phyloP scores from a whole-genome alignment of 1,140 invertebrate species.

The Diabrotica undecimpunctata region DNA sequence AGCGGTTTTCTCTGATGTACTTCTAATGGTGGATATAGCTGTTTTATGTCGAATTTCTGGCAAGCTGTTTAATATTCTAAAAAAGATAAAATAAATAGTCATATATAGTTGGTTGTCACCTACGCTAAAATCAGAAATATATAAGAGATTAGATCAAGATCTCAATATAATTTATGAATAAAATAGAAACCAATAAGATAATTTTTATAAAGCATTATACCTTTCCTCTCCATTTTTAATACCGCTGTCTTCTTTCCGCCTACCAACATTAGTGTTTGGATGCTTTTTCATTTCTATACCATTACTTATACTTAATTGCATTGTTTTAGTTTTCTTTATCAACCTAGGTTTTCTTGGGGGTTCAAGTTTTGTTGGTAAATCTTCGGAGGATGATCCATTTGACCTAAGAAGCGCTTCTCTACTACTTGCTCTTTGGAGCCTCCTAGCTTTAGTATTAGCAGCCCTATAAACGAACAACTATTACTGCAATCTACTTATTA shows the following conservation, averaged over 20 bases:
- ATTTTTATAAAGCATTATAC: slow-evolving; percentile 9
- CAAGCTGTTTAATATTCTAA: slow-evolving; percentile 32
- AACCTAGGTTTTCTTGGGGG: slow-evolving; percentile 41
- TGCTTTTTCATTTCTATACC: slow-evolving; percentile 39
- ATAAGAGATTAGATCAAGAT: too few relatives aligned
- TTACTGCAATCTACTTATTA: too few relatives aligned
- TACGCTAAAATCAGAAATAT: too few relatives aligned
- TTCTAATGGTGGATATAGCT: slow-evolving; percentile 48
- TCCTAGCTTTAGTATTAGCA: slow-evolving; percentile 44
- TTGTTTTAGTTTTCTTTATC: slow-evolving; percentile 40
- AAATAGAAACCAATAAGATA: too few relatives aligned
- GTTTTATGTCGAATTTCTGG: slow-evolving; percentile 49
- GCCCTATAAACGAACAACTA: slow-evolving; percentile 12
- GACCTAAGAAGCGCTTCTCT: slow-evolving; percentile 49
- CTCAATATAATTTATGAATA: too few relatives aligned
- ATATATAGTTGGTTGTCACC: too few relatives aligned
- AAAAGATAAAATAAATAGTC: slow-evolving; percentile 12
- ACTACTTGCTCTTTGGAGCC: slow-evolving; percentile 51
- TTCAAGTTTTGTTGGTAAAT: slow-evolving; percentile 45
- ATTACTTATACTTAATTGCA: slow-evolving; percentile 36
- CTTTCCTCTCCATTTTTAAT: slow-evolving; percentile 29
- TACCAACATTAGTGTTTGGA: slow-evolving; percentile 23
- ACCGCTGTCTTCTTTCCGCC: slow-evolving; percentile 27
- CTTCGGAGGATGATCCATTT: slow-evolving; percentile 52
- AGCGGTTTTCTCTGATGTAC: slow-evolving; percentile 43